Conservation (phyloP, 2,113 vertebrate species). For the Rallus limicola region DNA sequence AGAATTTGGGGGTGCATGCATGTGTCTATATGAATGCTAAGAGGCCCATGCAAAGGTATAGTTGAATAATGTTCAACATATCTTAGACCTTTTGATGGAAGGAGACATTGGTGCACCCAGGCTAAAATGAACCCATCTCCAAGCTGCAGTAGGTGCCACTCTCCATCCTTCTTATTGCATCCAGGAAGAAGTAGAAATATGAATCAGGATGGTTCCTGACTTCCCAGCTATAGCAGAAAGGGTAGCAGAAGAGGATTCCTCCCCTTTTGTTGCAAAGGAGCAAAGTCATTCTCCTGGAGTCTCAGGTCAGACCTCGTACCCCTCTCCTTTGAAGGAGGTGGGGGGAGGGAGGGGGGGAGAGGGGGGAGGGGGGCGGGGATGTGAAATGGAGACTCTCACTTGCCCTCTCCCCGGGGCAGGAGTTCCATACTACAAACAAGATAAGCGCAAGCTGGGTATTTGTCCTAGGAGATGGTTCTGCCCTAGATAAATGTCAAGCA, state of each 20-base stretch:
- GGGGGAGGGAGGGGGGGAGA: too few relatives aligned
- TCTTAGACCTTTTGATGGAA: background rate
- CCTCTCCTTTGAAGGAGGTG: too few relatives aligned
- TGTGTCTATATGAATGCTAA: background rate
- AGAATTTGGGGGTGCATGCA: background rate
- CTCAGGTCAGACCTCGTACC: background rate
- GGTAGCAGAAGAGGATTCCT: background rate
- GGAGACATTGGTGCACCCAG: background rate
- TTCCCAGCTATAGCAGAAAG: background rate
- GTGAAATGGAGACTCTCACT: background rate
- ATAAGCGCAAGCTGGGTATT: background rate
- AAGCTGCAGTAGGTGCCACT: background rate
- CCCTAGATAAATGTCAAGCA: background rate
- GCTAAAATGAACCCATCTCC: background rate
- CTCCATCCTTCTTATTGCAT: background rate
- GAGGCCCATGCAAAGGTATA: background rate
- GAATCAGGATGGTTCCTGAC: background rate
- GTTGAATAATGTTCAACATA: background rate
- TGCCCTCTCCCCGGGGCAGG: background rate
- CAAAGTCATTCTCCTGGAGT: background rate
- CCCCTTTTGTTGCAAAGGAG: background rate
- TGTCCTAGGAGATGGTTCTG: background rate
- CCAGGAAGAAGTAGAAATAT: background rate
- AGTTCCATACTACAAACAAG: background rate
- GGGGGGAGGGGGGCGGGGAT: too few relatives aligned